These are phyloP conservation scores for Phrynocephalus guinanensis DNA, from an alignment of 2,797 vertebrate genomes.

Conservation along the genomic window DNA sequence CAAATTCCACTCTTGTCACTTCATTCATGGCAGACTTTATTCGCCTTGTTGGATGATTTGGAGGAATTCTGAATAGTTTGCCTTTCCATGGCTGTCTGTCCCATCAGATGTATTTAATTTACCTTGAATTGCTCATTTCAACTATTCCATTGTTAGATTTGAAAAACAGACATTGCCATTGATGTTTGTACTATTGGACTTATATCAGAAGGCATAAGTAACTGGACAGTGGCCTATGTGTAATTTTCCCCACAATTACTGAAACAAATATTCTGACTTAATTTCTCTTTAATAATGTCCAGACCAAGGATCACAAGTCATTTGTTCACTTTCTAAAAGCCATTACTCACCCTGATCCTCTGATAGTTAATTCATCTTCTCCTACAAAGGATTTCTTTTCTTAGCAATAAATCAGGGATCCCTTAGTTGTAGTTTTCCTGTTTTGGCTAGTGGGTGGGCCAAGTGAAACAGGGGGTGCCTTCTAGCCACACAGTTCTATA, in stretches of 20 bases:
- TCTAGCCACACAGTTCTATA: too few relatives aligned
- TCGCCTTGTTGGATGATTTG: conserved; percentile 27
- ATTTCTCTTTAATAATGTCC: neutral
- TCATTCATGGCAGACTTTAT: conserved; percentile 13
- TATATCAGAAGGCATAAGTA: too few relatives aligned
- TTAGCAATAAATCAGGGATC: neutral
- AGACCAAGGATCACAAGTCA: neutral
- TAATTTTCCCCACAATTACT: neutral
- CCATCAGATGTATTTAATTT: conserved; percentile 58
- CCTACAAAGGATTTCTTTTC: neutral
- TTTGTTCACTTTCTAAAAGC: neutral
- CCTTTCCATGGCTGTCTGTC: conserved; percentile 4
- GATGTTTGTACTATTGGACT: too few relatives aligned
- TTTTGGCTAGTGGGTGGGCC: too few relatives aligned
- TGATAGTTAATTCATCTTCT: neutral
- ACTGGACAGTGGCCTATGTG: too few relatives aligned
- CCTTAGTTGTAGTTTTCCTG: neutral
- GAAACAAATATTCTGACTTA: neutral
- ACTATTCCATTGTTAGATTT: conserved; percentile 44
- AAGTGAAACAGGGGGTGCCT: too few relatives aligned
- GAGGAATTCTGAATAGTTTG: conserved; percentile 42
- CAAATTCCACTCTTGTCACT: conserved; percentile 39
- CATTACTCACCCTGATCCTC: neutral
- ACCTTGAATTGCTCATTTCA: conserved; percentile 36
- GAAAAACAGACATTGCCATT: conserved; percentile 39